phyloP scores from a whole-genome alignment of 2,888 invertebrate genomes.

The Agrochola litura region DNA sequence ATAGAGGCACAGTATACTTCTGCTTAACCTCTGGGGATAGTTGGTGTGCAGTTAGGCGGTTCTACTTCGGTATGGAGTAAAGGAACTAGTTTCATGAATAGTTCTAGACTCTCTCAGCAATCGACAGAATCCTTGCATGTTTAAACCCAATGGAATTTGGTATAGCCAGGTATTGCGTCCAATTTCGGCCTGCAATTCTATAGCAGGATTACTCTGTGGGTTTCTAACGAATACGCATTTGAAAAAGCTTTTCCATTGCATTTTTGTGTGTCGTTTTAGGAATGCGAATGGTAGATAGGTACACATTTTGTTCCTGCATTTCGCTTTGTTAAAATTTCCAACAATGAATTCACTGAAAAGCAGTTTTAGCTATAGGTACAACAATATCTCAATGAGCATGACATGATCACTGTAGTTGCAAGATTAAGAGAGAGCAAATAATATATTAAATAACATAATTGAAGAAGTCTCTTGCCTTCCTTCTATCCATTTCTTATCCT shows the following conservation, averaged over 20 bases:
- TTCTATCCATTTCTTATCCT: not conserved
- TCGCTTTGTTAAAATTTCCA: not conserved
- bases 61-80: not conserved
- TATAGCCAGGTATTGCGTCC: slow-evolving; percentile 5
- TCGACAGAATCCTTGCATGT: slow-evolving; percentile 20
- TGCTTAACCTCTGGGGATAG: not conserved
- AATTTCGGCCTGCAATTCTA: not conserved
- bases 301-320: not conserved
- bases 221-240: not conserved
- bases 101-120: slow-evolving; percentile 1
- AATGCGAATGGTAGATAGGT: not conserved
- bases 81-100: slow-evolving; percentile 36
- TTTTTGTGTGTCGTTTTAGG: not conserved
- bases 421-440: not conserved
- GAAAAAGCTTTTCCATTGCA: not conserved
- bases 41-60: slow-evolving; percentile 8
- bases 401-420: not conserved
- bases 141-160: slow-evolving; percentile 30
- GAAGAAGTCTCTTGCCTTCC: not conserved
- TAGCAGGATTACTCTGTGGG: not conserved
- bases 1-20: not conserved
- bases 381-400: not conserved
- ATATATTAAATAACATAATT: not conserved
- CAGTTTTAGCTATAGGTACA: not conserved
- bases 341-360: not conserved